A percentile compares a stretch with the other conserved stretches of the same genome.
Evolutionary conservation across 2,797 vertebrate genomes (phyloP).

Genomic region (Chrysocyon brachyurus): DNA sequence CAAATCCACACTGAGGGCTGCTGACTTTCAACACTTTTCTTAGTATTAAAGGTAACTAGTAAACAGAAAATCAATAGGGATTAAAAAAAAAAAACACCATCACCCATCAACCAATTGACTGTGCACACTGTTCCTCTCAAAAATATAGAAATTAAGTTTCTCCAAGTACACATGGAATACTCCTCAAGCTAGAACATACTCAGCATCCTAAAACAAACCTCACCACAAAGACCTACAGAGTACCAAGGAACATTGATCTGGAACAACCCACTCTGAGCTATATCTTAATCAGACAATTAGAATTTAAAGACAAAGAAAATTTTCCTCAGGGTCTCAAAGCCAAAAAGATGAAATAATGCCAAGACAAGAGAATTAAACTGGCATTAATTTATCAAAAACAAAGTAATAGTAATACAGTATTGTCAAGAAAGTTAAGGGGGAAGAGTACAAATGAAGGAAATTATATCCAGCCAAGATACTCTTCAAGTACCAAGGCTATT

Average conservation of each 20-base stretch:
- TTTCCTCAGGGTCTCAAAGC: background rate
- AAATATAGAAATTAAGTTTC: background rate
- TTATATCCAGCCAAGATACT: background rate
- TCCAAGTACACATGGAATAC: background rate
- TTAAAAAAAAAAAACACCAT: background rate
- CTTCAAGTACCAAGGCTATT: background rate
- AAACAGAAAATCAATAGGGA: background rate
- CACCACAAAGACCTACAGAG: background rate
- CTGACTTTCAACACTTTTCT: background rate
- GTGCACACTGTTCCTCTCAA: background rate
- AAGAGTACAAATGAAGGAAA: background rate
- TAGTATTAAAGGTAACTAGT: background rate
- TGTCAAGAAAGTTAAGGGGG: background rate
- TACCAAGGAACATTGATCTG: background rate
- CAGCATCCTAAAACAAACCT: background rate
- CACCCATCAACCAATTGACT: background rate
- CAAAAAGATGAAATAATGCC: background rate
- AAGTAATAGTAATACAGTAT: background rate
- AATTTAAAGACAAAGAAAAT: slow-evolving; percentile 9
- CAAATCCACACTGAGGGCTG: background rate
- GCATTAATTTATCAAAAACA: background rate
- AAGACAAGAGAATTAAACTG: background rate
- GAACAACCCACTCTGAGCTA: background rate
- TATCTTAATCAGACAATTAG: background rate
- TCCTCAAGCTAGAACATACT: background rate